Base-by-base conservation (phyloP, 2,113 vertebrate genomes). In the Oryzias woworae region DNA sequence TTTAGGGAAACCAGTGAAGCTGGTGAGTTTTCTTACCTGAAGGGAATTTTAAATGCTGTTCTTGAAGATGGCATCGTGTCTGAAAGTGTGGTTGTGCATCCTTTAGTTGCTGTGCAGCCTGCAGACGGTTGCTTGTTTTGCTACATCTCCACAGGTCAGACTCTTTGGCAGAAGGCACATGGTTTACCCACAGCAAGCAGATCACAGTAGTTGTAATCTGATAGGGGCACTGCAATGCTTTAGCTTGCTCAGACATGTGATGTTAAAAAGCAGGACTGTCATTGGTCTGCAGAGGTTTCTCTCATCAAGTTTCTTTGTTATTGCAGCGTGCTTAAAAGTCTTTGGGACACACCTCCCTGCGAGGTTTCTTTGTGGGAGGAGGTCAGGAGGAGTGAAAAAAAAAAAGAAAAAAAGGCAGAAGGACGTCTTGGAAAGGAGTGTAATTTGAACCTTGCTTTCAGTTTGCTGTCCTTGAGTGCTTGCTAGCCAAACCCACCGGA, bases 391-490 rank as follows among this genome's bases (percentile, higher is more conserved):
- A 1, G 26, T 3, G 26, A 5, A 5, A 5, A 5, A n/a, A 8
- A 36, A 10, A 10, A 10, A 5, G 7, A 36, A 10, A 36, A 36
- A 36, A 36, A n/a, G 46, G 58, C 47, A 43, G 78, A 67, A 70
- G 81, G 23, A 43, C 26, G 5, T 71, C 36, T 66, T 45, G 17
- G 47, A 68, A 36, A 60, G 31, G 59, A 58, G 22, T 78, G 90
- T 87, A 90, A 91, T 81, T 46, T 59, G 89, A 93, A 71, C 64
- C 92, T 80, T 75, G 66, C 66, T 89, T 90, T 90, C 87, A 69
- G 71, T 91, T 87, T 85, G 73, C 57, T 66, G 2, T 62, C 78
- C 8, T 58, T 61, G 36, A 1, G 52, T 87, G 50, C 64, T 69
- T 75, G 51, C 55, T 62, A 66, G 74, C 76, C 88, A 64, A 75